Conservation (phyloP, 1,140 invertebrate genomes). For the Drosophila nigrodunni region DNA sequence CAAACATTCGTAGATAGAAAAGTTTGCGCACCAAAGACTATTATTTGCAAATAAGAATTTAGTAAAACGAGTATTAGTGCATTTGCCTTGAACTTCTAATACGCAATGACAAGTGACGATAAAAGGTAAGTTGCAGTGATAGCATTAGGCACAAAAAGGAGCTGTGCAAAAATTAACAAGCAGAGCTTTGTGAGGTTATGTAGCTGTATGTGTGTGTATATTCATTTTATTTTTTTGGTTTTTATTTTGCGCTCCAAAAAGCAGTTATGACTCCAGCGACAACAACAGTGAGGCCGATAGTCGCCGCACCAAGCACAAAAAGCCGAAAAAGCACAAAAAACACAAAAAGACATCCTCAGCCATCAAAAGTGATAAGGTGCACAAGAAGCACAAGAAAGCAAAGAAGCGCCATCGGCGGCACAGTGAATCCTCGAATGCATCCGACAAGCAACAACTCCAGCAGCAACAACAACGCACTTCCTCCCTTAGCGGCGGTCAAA, state of each 20-base stretch:
- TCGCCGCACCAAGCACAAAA: constrained; percentile 72
- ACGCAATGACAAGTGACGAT: constrained; percentile 71
- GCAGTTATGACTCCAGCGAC: constrained; percentile 69
- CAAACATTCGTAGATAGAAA: constrained; percentile 14
- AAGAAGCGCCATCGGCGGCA: constrained; percentile 66
- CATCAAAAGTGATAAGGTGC: constrained; percentile 47
- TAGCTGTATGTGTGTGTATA: constrained; percentile 39
- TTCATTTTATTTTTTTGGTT: constrained; percentile 15
- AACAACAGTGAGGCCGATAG: constrained; percentile 67
- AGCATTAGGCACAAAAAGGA: not conserved
- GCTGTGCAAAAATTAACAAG: constrained; percentile 4
- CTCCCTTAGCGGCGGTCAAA: constrained; percentile 13
- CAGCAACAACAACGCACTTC: constrained; percentile 35
- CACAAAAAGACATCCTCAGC: constrained; percentile 84
- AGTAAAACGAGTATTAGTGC: not conserved
- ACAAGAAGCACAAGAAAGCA: constrained; percentile 76
- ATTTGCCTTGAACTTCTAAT: not conserved
- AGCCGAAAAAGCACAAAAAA: constrained; percentile 86
- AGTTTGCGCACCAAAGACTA: constrained; percentile 30
- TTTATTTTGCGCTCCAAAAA: constrained; percentile 8
- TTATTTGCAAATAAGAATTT: constrained; percentile 21
- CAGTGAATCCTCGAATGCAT: constrained; percentile 63
- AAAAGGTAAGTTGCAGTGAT: constrained; percentile 60
- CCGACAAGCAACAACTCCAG: constrained; percentile 59
- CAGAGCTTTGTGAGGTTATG: constrained; percentile 62